Percentiles rank a stretch among this genome's conserved stretches.
These are phyloP conservation scores for Syngnathus rostellatus DNA, from an alignment of 2,797 vertebrate species.

Conservation along the genomic window DNA sequence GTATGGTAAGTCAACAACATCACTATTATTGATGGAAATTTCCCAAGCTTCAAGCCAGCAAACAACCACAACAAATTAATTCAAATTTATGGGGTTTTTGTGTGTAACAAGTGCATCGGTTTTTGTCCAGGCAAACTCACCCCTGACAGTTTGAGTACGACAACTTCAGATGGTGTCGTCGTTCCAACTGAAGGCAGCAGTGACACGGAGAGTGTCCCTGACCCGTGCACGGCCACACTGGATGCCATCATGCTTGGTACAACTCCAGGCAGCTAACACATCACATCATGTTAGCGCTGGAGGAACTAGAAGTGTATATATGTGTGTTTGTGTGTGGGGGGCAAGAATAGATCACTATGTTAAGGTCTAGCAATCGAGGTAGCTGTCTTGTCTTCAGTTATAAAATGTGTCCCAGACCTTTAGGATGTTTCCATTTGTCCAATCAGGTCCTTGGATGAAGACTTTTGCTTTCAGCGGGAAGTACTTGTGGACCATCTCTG, in stretches of 20 bases:
- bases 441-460: constrained; percentile 74
- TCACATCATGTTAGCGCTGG: background rate
- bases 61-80: too few relatives aligned
- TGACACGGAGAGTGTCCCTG: constrained; percentile 39
- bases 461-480: constrained; percentile 83
- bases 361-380: too few relatives aligned
- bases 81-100: too few relatives aligned
- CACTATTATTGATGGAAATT: background rate
- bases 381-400: background rate
- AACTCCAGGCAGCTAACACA: background rate
- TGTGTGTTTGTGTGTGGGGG: too few relatives aligned
- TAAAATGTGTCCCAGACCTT: constrained; percentile 1
- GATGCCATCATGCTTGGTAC: constrained; percentile 82
- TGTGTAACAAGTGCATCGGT: background rate
- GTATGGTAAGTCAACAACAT: constrained; percentile 69
- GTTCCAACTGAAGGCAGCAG: constrained; percentile 35
- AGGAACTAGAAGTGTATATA: too few relatives aligned
- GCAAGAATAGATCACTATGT: too few relatives aligned
- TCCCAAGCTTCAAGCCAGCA: too few relatives aligned
- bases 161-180: constrained; percentile 25
- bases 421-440: background rate
- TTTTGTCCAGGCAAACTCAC: constrained; percentile 54
- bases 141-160: constrained; percentile 20
- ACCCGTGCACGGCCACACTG: constrained; percentile 76
- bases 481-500: constrained; percentile 81